Conservation (phyloP, 2,888 invertebrate genomes). For the Volucella inanis region DNA sequence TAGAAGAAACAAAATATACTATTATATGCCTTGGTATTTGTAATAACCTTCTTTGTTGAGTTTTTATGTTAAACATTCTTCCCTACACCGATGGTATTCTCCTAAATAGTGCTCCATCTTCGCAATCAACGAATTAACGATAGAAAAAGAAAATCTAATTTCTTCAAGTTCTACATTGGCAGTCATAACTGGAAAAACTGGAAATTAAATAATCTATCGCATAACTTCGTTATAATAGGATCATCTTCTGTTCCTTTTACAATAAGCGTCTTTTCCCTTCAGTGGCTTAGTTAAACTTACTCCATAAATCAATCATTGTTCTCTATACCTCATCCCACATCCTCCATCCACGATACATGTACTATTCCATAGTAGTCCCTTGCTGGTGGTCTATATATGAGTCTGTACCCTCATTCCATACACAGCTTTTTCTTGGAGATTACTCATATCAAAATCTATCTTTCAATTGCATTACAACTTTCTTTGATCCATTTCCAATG, state of each 20-base stretch:
- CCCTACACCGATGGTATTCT: slow-evolving; percentile 28
- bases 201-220: slow-evolving; percentile 67
- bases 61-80: slow-evolving; percentile 1
- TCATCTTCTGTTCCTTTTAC: slow-evolving; percentile 47
- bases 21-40: background rate
- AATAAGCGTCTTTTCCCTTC: slow-evolving; percentile 13
- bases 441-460: slow-evolving; percentile 69
- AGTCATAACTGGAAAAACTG: slow-evolving; percentile 47
- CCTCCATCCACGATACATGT: background rate
- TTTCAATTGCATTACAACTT: slow-evolving; percentile 72
- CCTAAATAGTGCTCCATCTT: slow-evolving; percentile 58
- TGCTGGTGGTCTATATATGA: too few relatives aligned
- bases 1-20: background rate
- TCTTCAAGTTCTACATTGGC: slow-evolving; percentile 27
- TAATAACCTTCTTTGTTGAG: background rate
- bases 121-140: slow-evolving; percentile 48
- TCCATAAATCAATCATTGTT: slow-evolving; percentile 74
- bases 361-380: too few relatives aligned
- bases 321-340: slow-evolving; percentile 19
- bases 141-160: slow-evolving; percentile 39
- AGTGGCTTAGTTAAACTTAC: slow-evolving; percentile 45
- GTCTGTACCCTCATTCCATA: background rate
- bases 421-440: slow-evolving; percentile 61
- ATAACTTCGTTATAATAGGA: slow-evolving; percentile 73
- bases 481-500: slow-evolving; percentile 69